phyloP scores from a whole-genome alignment of 2,888 invertebrate genomes.

The Carpatolechia fugitivella region DNA sequence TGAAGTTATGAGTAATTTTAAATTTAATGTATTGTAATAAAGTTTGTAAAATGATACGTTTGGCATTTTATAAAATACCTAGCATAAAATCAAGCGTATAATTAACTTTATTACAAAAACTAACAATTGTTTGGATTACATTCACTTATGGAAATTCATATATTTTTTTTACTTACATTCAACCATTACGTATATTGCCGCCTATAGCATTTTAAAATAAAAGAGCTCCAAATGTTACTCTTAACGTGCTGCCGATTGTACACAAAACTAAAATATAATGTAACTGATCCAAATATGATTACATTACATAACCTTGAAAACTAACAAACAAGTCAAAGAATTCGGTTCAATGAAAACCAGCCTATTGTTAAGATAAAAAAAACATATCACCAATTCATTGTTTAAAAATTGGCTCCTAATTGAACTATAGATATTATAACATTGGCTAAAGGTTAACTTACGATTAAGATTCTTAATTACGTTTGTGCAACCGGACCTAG shows the following conservation, averaged over 20 bases:
- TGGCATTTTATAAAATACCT: too few species aligned
- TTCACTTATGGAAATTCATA: too few species aligned
- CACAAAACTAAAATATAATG: neutral
- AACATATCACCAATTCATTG: constrained; percentile 18
- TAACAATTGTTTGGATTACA: too few species aligned
- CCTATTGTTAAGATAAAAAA: constrained; percentile 34
- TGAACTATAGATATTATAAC: neutral
- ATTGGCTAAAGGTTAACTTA: constrained; percentile 11
- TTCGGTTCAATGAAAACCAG: constrained; percentile 34
- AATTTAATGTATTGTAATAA: too few species aligned
- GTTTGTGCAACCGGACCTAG: constrained; percentile 10
- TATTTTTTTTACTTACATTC: too few species aligned
- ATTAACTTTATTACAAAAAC: too few species aligned
- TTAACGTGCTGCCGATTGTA: neutral
- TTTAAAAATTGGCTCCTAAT: constrained; percentile 5
- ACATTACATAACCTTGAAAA: constrained; percentile 4
- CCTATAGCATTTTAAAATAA: too few species aligned
- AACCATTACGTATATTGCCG: too few species aligned
- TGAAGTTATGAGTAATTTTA: too few species aligned
- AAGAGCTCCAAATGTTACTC: too few species aligned
- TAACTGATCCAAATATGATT: constrained; percentile 1
- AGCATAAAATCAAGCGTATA: too few species aligned
- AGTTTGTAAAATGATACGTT: too few species aligned
- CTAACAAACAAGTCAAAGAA: constrained; percentile 21
- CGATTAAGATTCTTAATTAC: constrained; percentile 7